Evolutionary conservation across 2,888 invertebrate species (phyloP), one percentile per base, ranked within the genome.

Genomic region (Torymus auratus): DNA sequence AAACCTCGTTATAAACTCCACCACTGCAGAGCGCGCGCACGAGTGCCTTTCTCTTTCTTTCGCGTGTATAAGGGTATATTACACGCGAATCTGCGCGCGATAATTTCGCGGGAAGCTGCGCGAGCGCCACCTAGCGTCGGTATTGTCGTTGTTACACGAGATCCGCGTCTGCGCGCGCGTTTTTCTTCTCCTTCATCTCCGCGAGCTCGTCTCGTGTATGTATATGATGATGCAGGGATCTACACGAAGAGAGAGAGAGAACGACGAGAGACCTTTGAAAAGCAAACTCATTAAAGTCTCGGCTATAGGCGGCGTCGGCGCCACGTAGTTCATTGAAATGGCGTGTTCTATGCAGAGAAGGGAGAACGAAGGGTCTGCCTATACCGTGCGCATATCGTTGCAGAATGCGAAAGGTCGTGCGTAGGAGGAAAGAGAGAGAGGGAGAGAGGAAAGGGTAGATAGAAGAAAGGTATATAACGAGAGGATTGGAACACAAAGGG

Each of bases 201-300:
- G 7, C 7, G 41, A 41, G 41, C 41, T 0, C 41, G 41, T 7
- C 5, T 41, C 5, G 0, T 7, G 7, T 10, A 41, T 41, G 7
- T 41, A 41, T 41, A 41, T 41, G 5, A 2, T 55, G 20, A 28
- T 41, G 15, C 23, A 52, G 17, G 28, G 53, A 69, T 82, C 61
- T 58, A 50, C 58, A n/a, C 12, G 20, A 53, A 28, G 55, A 74
- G 23, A 20, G 65, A 53, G 53, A 72, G 28, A 62, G 20, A 20
- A 72, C 70, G 41, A 69, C 52, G 62, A 65, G 80, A 68, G 82
- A 82, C 73, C 81, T 82, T 78, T 85, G 84, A 87, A 86, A 86
- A 84, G 84, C 84, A 83, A 84, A 86, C 85, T 89, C 89, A 86
- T 89, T 89, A 88, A 88, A 88, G 88, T 87, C 83, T 85, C 86